Evolutionary conservation across 1,140 invertebrate genomes (phyloP).

Genomic region (Drosophila sp.): DNA sequence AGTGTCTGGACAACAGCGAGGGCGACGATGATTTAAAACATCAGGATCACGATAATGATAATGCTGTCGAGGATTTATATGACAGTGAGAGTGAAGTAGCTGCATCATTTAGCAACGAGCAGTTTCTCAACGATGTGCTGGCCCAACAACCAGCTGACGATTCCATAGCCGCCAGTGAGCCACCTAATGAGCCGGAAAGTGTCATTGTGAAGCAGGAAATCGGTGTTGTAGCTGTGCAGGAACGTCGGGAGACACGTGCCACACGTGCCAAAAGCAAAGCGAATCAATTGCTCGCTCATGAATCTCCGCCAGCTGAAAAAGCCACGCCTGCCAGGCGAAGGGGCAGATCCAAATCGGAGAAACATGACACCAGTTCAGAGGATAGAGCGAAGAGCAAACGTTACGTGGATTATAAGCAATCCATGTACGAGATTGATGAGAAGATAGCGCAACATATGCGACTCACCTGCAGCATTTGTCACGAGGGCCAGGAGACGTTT

Average conservation of each 20-base stretch:
- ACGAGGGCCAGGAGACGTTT: slow-evolving; percentile 62
- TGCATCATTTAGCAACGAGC: slow-evolving; percentile 65
- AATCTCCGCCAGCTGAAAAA: slow-evolving; percentile 1
- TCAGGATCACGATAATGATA: slow-evolving; percentile 18
- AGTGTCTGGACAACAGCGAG: slow-evolving; percentile 6
- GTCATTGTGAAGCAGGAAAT: neutral
- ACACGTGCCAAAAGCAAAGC: slow-evolving; percentile 59
- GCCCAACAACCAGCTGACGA: slow-evolving; percentile 26
- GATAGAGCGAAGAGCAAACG: slow-evolving; percentile 45
- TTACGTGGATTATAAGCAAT: slow-evolving; percentile 64
- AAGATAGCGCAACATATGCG: slow-evolving; percentile 75
- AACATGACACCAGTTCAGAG: neutral
- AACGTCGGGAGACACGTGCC: slow-evolving; percentile 62
- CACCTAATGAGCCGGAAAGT: neutral
- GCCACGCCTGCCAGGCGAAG: slow-evolving; percentile 14
- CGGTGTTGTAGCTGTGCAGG: neutral
- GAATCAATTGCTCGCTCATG: slow-evolving; percentile 1
- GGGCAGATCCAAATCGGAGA: slow-evolving; percentile 19
- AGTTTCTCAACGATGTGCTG: slow-evolving; percentile 63
- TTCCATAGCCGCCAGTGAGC: neutral
- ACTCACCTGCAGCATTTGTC: slow-evolving; percentile 72
- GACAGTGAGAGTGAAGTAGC: slow-evolving; percentile 24
- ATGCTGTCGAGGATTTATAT: slow-evolving; percentile 12
- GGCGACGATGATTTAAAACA: slow-evolving; percentile 20
- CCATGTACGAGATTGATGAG: slow-evolving; percentile 69